A percentile compares a stretch with the other conserved stretches of the same genome.
Evolutionary conservation across 1,140 invertebrate species (phyloP).

Genomic region (Eriosoma lanigerum): DNA sequence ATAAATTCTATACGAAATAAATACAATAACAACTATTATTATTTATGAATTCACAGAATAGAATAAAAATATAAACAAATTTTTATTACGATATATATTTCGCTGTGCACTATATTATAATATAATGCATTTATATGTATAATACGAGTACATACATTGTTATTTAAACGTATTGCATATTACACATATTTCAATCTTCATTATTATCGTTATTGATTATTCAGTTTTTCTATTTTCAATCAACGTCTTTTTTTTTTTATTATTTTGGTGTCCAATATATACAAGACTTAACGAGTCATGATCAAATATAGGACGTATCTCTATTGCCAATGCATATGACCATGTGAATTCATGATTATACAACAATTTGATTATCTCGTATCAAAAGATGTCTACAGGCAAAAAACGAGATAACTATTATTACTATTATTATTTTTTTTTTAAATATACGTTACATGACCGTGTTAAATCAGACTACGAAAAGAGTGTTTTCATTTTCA

Average conservation of each 20-base stretch:
- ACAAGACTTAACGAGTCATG: constrained; percentile 8
- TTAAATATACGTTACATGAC: not conserved
- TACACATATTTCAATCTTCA: not conserved
- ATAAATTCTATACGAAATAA: too few relatives aligned
- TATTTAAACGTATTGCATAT: too few relatives aligned
- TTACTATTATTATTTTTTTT: too few relatives aligned
- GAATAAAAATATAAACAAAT: constrained; percentile 2
- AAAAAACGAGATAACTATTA: not conserved
- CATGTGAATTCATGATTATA: not conserved
- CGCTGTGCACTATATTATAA: not conserved
- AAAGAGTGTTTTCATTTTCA: not conserved
- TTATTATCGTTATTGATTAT: not conserved
- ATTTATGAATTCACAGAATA: not conserved
- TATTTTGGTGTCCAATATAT: not conserved
- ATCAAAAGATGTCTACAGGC: not conserved
- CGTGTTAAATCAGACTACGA: not conserved
- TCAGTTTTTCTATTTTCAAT: not conserved
- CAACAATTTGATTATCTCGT: not conserved
- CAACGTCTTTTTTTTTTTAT: not conserved
- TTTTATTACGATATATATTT: not conserved
- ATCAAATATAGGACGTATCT: not conserved
- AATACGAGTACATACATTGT: not conserved
- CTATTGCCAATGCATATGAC: not conserved
- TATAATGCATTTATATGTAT: not conserved
- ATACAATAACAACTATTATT: not conserved